phyloP scores from a whole-genome alignment of 2,888 invertebrate genomes.

The Clitarchus hookeri region DNA sequence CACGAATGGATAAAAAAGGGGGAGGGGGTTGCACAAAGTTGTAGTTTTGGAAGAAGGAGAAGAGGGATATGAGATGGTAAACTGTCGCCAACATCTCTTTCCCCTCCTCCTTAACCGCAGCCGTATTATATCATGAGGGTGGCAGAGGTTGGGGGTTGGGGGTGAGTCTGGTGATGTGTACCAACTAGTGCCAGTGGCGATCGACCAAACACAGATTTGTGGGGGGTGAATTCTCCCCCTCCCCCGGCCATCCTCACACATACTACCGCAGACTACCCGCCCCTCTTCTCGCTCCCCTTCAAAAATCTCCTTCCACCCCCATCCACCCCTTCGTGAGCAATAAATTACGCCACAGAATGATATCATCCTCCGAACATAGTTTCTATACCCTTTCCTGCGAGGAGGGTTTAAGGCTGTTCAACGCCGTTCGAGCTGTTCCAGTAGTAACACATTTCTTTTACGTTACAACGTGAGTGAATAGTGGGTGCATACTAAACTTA shows the following conservation, averaged over 20 bases:
- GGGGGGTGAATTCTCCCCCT: neutral
- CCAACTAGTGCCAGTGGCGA: conserved; percentile 21
- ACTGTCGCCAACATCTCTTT: neutral
- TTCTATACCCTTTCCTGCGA: conserved; percentile 1
- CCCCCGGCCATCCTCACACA: conserved; percentile 18
- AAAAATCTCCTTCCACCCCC: neutral
- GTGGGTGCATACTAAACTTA: too few species aligned
- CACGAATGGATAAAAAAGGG: neutral
- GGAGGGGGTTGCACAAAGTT: neutral
- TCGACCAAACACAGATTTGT: conserved; percentile 34
- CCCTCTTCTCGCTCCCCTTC: neutral
- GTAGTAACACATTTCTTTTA: too few species aligned
- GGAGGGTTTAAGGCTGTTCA: neutral
- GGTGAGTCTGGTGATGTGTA: neutral
- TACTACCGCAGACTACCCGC: neutral
- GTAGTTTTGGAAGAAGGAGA: neutral
- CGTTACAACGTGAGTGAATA: too few species aligned
- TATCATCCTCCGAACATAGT: conserved; percentile 7
- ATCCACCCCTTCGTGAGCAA: neutral
- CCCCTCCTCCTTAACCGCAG: neutral
- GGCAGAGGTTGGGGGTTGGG: neutral
- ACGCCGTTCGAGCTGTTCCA: neutral
- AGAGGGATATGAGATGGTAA: neutral
- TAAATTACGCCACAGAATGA: conserved; percentile 1
- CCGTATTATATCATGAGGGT: neutral